Percentiles rank a stretch among this genome's conserved stretches.
phyloP scores from a whole-genome alignment of 2,113 vertebrate genomes.

The human region GRCh38 chr18:63197001-63197500 shows the following conservation, averaged over 20 bases:
- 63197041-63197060: slow-evolving; percentile 42
- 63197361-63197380: neutral
- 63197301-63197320: neutral
- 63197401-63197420: neutral
- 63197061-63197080: neutral
- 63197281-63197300: neutral
- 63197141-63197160: neutral
- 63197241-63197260: neutral
- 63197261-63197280: rapidly evolving
- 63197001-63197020: neutral
- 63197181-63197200: neutral
- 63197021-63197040: neutral
- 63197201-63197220: neutral
- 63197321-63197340: rapidly evolving
- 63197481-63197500: rapidly evolving
- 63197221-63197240: neutral
- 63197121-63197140: rapidly evolving
- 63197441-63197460: neutral
- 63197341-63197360: neutral
- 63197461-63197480: rapidly evolving
- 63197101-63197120: neutral
- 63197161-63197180: neutral
- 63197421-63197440: neutral
- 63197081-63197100: neutral
- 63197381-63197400: rapidly evolving